Base-by-base conservation (phyloP, 2,113 vertebrate species). In the Oncorhynchus tshawytscha region DNA sequence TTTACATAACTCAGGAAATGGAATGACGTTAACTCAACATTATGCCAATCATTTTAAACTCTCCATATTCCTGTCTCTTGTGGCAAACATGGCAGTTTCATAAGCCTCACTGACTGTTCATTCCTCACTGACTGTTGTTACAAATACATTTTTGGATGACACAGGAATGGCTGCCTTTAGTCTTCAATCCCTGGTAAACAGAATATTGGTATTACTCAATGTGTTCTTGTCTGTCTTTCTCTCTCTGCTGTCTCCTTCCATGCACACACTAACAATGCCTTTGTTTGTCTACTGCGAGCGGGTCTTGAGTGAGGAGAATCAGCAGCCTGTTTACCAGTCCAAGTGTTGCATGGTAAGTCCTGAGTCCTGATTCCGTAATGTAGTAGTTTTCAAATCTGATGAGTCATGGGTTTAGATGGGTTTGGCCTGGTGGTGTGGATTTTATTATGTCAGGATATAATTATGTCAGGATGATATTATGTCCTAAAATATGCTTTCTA, bases 261-360 rank as follows among this genome's bases (percentile, higher is more conserved):
- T 81, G 65, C 84, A 72, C 76, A 39, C 81, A 15, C 62, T 69
- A 73, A 86, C 86, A 89, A 87, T 84, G 81, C 78, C 76, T 72
- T 72, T 65, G 72, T 81, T 84, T 88, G 82, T 89, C 77, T 75
- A 18, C 83, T 51, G 71, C 34, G 86, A 89, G 88, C 80, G 57
- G 78, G 78, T 68, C 73, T 75, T 80, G 70, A 62, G 73, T 85
- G n/a, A 24, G 27, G 75, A 77, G 59, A 62, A n/a, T 34, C n/a
- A 29, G 72, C 82, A 49, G 75, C 78, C 69, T 66, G 89, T 92
- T 94, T 81, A 91, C 90, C 76, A 34, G 75, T 91, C 72, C 70
- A 57, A 70, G 64, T 31, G 72, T 60, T 51, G 59, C 77, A 73
- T 66, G 90, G 92, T 94, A 82, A 91, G 91, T 91, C 72, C 24